phyloP scores from a whole-genome alignment of 2,113 vertebrate species.

The Pungitius pungitius region DNA sequence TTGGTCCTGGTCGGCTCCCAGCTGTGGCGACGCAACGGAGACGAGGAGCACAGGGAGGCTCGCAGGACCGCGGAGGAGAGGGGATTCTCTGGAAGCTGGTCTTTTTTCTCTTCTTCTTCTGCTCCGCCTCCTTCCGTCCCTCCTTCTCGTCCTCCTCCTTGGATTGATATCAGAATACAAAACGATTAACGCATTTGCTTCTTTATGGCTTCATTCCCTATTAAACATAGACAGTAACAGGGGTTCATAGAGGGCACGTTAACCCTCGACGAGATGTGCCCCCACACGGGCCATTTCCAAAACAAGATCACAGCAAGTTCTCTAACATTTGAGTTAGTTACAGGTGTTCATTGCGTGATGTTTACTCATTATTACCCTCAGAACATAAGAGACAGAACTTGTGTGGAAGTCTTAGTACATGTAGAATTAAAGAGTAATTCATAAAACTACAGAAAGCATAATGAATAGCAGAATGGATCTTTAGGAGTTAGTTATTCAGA shows the following conservation, averaged over 20 bases:
- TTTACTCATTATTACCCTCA: not conserved
- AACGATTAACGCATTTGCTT: not conserved
- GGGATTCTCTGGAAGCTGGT: constrained; percentile 83
- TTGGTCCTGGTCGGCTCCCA: constrained; percentile 88
- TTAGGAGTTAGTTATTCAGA: not conserved
- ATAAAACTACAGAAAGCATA: not conserved
- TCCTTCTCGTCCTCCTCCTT: constrained; percentile 31
- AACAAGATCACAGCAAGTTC: no score
- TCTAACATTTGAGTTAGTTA: no score
- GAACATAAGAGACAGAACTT: not conserved
- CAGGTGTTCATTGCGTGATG: not conserved
- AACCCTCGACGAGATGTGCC: not conserved
- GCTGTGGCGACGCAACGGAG: constrained; percentile 90
- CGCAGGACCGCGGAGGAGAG: constrained; percentile 73
- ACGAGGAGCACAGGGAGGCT: constrained; percentile 80
- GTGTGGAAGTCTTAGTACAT: not conserved
- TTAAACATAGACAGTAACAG: not conserved
- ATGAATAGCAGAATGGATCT: not conserved
- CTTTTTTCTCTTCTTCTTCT: constrained; percentile 85
- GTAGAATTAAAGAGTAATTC: not conserved
- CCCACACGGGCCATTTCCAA: no score
- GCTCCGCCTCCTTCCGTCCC: constrained; percentile 38
- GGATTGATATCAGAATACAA: not conserved
- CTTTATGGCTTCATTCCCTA: not conserved
- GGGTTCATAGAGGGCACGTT: not conserved